Base-by-base conservation (phyloP, 2,888 invertebrate species). In the Cremastinae sp. region DNA sequence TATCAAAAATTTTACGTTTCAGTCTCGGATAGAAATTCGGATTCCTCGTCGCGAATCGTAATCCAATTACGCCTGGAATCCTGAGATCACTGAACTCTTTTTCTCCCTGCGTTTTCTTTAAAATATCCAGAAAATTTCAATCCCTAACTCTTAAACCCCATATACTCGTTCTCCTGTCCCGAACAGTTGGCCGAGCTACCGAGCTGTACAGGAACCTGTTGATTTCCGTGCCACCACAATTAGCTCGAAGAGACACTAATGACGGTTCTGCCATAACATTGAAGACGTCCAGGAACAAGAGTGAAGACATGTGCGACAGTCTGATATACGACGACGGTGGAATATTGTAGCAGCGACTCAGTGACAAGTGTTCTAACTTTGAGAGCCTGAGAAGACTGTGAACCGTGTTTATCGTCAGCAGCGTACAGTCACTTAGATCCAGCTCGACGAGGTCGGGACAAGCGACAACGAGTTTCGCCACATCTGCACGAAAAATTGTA, bases 161-260 rank as follows among this genome's bases (percentile, higher is more conserved):
- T 86, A 98, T 95, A 20, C 96, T 96, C 0, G 97, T 97, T 82
- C 97, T 92, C 78, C 95, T 91, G 0, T 95, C 92, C 0, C 97
- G 97, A 0, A 97, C 96, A 0, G 98, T 97, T 0, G 98, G 98
- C 10, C 96, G 91, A 0, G 97, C 97, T 10, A 98, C 94, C 0
- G 96, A 96, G 84, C 97, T 97, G 87, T 95, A 95, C 75, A 93
- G 92, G 84, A 93, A 94, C 86, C 94, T 93, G 89, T 96, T 96
- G 55, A 96, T 92, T 83, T 93, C 91, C 64, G 95, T 92, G 72
- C 90, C 90, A 1, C 92, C 91, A 83, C 95, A 91, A 73, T 90
- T 91, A 12, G 91, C 90, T 0, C 90, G 85, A 0, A 93, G 85
- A 0, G 91, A 90, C 5, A 81, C 83, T 0, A 92, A 85, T 0